A percentile compares a stretch with the other conserved stretches of the same genome.
Conservation (phyloP, 1,140 invertebrate species). For the Hylaeus anthracinus region DNA sequence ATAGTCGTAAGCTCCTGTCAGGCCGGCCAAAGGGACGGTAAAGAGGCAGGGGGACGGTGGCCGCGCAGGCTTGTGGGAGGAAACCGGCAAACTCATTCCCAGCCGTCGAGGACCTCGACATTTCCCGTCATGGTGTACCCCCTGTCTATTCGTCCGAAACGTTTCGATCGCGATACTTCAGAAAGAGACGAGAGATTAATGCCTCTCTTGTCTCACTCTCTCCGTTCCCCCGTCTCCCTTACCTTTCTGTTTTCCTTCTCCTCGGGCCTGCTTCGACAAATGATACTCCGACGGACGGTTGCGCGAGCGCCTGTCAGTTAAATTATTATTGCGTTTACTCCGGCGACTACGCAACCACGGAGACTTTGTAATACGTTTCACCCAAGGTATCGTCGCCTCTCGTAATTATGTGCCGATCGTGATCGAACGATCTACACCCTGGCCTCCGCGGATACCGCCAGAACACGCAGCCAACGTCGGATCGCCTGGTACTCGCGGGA, state of each 20-base stretch:
- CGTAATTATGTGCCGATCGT: constrained; percentile 49
- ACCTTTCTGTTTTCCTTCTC: background rate
- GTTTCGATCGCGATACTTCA: constrained; percentile 62
- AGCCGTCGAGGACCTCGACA: constrained; percentile 74
- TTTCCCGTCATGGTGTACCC: constrained; percentile 69
- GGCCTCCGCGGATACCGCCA: background rate
- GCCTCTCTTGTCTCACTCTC: constrained; percentile 16
- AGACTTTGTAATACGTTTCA: constrained; percentile 42
- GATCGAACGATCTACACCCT: constrained; percentile 44
- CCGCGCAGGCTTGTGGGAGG: constrained; percentile 73
- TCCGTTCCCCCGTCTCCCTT: background rate
- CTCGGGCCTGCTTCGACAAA: constrained; percentile 39
- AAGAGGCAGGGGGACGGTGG: constrained; percentile 24
- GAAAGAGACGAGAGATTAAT: constrained; percentile 60
- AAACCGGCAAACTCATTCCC: constrained; percentile 76
- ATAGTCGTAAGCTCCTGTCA: constrained; percentile 64
- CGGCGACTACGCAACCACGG: constrained; percentile 36
- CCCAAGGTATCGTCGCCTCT: constrained; percentile 41
- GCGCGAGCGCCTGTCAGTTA: constrained; percentile 53
- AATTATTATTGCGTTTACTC: constrained; percentile 61
- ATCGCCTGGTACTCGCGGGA: background rate
- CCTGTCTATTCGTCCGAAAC: constrained; percentile 68
- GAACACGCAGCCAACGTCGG: background rate
- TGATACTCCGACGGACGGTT: constrained; percentile 59
- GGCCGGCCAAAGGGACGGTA: constrained; percentile 34